Conservation (phyloP, 1,140 invertebrate species). For the Callitettix versicolor region DNA sequence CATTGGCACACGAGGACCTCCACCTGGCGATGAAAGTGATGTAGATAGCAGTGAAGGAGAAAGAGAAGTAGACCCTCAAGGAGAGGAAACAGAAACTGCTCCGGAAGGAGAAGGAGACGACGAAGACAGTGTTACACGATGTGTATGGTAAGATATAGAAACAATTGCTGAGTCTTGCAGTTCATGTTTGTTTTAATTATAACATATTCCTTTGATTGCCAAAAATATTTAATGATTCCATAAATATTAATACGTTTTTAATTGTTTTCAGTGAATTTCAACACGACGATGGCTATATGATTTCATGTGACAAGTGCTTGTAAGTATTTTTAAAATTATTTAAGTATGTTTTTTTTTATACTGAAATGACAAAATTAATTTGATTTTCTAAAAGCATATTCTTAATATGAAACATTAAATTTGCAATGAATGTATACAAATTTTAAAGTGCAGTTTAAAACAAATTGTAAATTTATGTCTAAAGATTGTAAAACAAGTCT, state of each 20-base stretch:
- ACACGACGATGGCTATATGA: constrained; percentile 97
- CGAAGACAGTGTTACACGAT: constrained; percentile 78
- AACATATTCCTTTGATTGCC: too few relatives aligned
- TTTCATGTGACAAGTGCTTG: constrained; percentile 82
- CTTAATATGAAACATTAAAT: too few relatives aligned
- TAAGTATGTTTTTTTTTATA: background rate
- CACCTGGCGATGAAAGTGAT: constrained; percentile 45
- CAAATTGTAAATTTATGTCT: too few relatives aligned
- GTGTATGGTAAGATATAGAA: constrained; percentile 73
- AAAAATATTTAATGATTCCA: background rate
- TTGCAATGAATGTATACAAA: too few relatives aligned
- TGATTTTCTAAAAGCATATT: too few relatives aligned
- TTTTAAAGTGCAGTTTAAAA: too few relatives aligned
- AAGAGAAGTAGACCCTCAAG: constrained; percentile 50
- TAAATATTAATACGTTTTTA: constrained; percentile 17
- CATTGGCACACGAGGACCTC: background rate
- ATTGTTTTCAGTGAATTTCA: constrained; percentile 60
- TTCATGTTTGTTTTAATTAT: constrained; percentile 1
- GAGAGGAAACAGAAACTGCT: constrained; percentile 79
- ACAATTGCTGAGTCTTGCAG: background rate
- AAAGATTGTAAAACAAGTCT: too few relatives aligned
- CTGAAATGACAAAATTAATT: too few relatives aligned
- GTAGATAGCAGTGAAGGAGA: constrained; percentile 45
- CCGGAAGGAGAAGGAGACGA: constrained; percentile 70
- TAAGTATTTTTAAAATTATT: constrained; percentile 40